phyloP scores from a whole-genome alignment of 2,797 vertebrate species.

The Mionectes olivaceus region DNA sequence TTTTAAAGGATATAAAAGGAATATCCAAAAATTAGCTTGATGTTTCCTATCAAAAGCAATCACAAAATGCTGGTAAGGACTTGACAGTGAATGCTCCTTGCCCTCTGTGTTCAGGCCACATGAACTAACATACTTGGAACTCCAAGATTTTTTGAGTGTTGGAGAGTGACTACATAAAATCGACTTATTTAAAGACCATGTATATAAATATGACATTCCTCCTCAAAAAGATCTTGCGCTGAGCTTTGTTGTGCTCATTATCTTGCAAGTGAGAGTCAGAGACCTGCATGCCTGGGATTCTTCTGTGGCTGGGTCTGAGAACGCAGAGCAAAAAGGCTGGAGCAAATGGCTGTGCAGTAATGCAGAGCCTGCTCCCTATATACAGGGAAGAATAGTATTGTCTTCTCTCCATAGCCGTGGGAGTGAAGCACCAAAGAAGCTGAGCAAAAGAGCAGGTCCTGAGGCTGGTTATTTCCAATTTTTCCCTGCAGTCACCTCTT shows the following conservation, averaged over 20 bases:
- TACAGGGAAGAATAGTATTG: not conserved
- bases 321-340: not conserved
- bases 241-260: not conserved
- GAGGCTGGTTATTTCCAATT: not conserved
- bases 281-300: too few relatives aligned
- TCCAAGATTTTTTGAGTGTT: not conserved
- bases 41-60: not conserved
- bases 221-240: not conserved
- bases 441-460: not conserved
- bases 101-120: not conserved
- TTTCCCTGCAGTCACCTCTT: not conserved
- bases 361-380: not conserved
- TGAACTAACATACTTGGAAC: not conserved
- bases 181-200: not conserved
- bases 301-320: not conserved
- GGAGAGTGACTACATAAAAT: not conserved
- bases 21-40: not conserved
- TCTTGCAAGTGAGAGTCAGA: not conserved
- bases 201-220: not conserved
- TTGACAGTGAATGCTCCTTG: not conserved
- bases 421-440: accelerated
- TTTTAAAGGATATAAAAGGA: not conserved
- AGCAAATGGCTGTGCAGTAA: not conserved
- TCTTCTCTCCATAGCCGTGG: not conserved
- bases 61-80: not conserved